Evolutionary conservation across 2,797 vertebrate genomes (phyloP), one percentile per base, ranked within the genome.

Genomic region (Holocentrus rufus): DNA sequence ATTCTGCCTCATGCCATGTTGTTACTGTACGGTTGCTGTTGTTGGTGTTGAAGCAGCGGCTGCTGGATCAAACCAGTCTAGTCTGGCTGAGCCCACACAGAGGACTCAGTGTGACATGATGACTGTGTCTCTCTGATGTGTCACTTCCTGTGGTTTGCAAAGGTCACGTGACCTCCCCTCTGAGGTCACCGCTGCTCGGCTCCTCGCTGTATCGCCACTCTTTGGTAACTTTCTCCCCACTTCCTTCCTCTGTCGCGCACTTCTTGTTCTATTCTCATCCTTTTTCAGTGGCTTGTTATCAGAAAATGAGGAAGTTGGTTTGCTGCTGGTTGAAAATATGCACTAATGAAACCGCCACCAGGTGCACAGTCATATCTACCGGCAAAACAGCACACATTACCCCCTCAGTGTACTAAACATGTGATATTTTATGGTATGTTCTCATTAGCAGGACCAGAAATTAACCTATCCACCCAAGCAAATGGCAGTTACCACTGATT

Each of bases 1-100:
- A 13, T 66, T 83, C 63, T 53, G 83, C 68, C 83, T 73, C 65
- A 53, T 50, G 71, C 57, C 30, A 22, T 6, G 15, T 30, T n/a
- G 25, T 31, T 58, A 49, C 44, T 47, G 69, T 13, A 53, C 49
- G 47, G 69, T 17, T 59, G 64, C 34, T 65, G 56, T 44, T 46
- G 76, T 27, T 58, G 76, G 4, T 70, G 68, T 9, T 69, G 53
- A 1, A 20, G 46, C 11, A 27, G 44, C 15, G 71, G 54, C 54
- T 30, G 44, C 82, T 76, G 83, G 87, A 82, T 86, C 58, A 82
- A 87, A 88, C 88, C 84, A 83, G 84, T 52, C 61, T 53, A 53
- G 65, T 76, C 87, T 71, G 77, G 88, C 53, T 82, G 65, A 58
- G 39, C 70, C 1, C 65, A 61, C 62, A 85, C 83, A 87, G 83